Evolutionary conservation across 2,113 vertebrate genomes (phyloP), one percentile per base, ranked within the genome.

Genomic region (Mionectes macconnelli): DNA sequence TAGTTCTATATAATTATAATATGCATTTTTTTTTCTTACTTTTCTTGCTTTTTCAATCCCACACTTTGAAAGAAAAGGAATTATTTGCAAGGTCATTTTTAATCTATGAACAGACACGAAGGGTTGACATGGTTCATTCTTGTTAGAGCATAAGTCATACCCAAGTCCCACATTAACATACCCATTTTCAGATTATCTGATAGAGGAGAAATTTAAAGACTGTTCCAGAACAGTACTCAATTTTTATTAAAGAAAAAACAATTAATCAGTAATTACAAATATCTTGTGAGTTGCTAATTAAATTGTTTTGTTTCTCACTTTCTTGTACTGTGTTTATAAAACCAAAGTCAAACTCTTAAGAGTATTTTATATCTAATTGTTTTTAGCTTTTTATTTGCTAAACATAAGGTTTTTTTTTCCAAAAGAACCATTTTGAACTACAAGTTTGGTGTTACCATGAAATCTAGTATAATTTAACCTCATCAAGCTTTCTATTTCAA

Each of bases 261-360:
- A 87, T n/a, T 59, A 59, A 59, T 47, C 33, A 59, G 24, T 59
- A 92, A 80, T 84, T 77, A 59, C 9, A 90, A 91, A 83, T 84
- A 59, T 93, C 59, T 37, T 68, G 23, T 74, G 64, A 90, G 87
- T 94, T 90, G 52, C 85, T 94, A 88, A 81, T 55, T 57, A 93
- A 82, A 82, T 90, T 53, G 52, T 22, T 89, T 80, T 84, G 16
- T 69, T 93, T 89, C 76, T 91, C 35, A 33, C 21, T 90, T 87
- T 88, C 42, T 94, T 82, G 23, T 82, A 44, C 66, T 82, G 39
- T 92, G 90, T 90, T 94, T 92, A 81, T 96, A 86, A 96, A 62
- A 95, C 91, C 64, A 63, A 90, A 94, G 70, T 94, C 40, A 59
- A 90, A 62, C 40, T 86, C 47, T 53, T 59, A 73, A 78, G 79